A percentile compares a stretch with the other conserved stretches of the same genome.
Conservation (phyloP, 2,113 vertebrate species). For the Beaufortia kweichowensis region DNA sequence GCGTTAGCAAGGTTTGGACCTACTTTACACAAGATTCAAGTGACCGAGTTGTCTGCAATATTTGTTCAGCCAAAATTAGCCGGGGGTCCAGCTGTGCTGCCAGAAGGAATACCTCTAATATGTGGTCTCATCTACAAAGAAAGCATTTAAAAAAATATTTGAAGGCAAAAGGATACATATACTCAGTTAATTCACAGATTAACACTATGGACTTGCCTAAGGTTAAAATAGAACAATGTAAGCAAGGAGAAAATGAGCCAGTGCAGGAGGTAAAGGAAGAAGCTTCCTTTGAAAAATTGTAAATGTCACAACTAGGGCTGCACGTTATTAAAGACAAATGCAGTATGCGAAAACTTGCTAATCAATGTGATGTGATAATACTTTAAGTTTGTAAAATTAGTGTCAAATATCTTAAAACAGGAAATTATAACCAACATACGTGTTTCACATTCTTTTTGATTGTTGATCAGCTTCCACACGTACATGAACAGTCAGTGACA, state of each 20-base stretch:
- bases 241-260: neutral
- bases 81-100: conserved; percentile 17
- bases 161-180: neutral
- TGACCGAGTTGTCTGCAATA: conserved; percentile 12
- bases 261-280: neutral
- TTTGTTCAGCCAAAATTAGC: conserved; percentile 29
- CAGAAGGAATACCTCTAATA: conserved; percentile 28
- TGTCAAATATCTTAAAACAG: neutral
- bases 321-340: too few species aligned
- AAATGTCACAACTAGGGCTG: too few species aligned
- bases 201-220: neutral
- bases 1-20: conserved; percentile 37
- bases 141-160: neutral
- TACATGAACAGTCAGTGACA: too few species aligned
- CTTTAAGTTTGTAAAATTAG: neutral
- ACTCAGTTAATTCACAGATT: neutral
- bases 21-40: conserved; percentile 16
- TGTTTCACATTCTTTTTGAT: too few species aligned
- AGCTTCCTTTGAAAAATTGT: neutral
- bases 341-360: too few species aligned
- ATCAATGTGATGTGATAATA: too few species aligned
- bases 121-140: conserved; percentile 28
- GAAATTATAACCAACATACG: too few species aligned
- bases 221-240: conserved; percentile 8
- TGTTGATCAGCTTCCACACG: too few species aligned